Evolutionary conservation across 2,113 vertebrate species (phyloP), one percentile per base, ranked within the genome.

Genomic region (Orthonyx spaldingii): DNA sequence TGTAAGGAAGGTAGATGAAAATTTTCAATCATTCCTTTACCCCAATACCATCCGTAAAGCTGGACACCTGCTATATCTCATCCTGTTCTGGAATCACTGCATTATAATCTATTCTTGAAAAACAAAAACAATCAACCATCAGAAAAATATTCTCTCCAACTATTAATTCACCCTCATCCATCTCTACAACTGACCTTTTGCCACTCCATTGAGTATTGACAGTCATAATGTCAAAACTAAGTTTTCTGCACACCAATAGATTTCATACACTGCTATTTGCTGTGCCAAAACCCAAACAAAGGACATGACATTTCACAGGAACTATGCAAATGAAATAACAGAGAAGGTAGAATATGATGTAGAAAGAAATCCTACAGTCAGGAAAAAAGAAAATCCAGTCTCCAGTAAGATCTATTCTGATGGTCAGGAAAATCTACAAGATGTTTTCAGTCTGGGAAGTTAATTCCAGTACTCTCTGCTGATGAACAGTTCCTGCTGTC

Each of bases 201-300:
- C 32, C 24, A 41, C 18, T 41, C 22, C 24, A n/a, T 47, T 37
- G 32, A 56, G 33, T 64, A 44, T 35, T 64, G 41, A 79, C 16
- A 52, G n/a, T 0, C 37, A 12, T 11, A 42, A 35, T 2, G 3
- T 23, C 70, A 64, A 79, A 88, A 78, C 6, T 8, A 23, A 37
- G 23, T 37, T 87, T 94, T 53, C 64, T 82, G 61, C 30, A 24
- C 57, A 59, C 39, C 8, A 39, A 7, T 6, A 47, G 66, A 33
- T 23, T 47, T 60, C 0, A 0, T 33, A 6, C 16, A 52, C 30
- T 11, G 75, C 6, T 47, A 9, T 61, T 16, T 52, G 21, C 33
- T 72, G 35, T 44, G 35, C 37, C 39, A 63, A 75, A 85, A 64
- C 1, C 23, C 33, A 59, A 85, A 39, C 5, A 60, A 23, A 66